Percentiles rank a stretch among this genome's conserved stretches.
phyloP scores from a whole-genome alignment of 1,140 invertebrate genomes.

The Thrips palmi region DNA sequence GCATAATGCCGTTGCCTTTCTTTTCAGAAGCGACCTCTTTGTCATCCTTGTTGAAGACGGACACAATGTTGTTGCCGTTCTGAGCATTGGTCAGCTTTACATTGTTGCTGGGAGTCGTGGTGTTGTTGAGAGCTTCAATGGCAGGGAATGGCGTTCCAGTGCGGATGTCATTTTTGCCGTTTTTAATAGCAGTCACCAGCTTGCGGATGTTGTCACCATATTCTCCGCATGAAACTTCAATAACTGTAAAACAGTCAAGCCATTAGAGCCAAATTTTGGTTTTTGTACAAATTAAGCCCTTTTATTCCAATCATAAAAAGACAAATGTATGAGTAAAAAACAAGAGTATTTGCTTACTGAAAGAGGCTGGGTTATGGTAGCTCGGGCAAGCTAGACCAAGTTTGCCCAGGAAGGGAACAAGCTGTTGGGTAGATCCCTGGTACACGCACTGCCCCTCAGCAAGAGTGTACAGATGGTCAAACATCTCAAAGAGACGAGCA shows the following conservation, averaged over 20 bases:
- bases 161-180: slow-evolving; percentile 58
- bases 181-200: slow-evolving; percentile 64
- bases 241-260: slow-evolving; percentile 32
- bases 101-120: slow-evolving; percentile 23
- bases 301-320: neutral
- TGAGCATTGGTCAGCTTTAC: slow-evolving; percentile 15
- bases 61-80: slow-evolving; percentile 20
- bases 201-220: slow-evolving; percentile 79
- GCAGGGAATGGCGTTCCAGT: slow-evolving; percentile 39
- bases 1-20: neutral
- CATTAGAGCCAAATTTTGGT: slow-evolving; percentile 19
- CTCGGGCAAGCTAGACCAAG: slow-evolving; percentile 68
- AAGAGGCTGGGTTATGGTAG: slow-evolving; percentile 93
- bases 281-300: neutral
- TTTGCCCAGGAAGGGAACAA: slow-evolving; percentile 65
- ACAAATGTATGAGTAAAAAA: slow-evolving; percentile 1
- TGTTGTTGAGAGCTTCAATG: slow-evolving; percentile 40
- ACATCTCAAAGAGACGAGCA: slow-evolving; percentile 88
- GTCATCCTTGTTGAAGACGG: neutral
- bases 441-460: slow-evolving; percentile 78
- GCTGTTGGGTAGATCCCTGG: slow-evolving; percentile 46
- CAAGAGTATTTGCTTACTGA: slow-evolving; percentile 41
- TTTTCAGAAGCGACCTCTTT: neutral
- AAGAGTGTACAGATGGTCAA: slow-evolving; percentile 84
- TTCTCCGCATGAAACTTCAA: slow-evolving; percentile 88